These are phyloP conservation scores for Chrysocyon brachyurus DNA, from an alignment of 2,797 vertebrate species.

Conservation along the genomic window DNA sequence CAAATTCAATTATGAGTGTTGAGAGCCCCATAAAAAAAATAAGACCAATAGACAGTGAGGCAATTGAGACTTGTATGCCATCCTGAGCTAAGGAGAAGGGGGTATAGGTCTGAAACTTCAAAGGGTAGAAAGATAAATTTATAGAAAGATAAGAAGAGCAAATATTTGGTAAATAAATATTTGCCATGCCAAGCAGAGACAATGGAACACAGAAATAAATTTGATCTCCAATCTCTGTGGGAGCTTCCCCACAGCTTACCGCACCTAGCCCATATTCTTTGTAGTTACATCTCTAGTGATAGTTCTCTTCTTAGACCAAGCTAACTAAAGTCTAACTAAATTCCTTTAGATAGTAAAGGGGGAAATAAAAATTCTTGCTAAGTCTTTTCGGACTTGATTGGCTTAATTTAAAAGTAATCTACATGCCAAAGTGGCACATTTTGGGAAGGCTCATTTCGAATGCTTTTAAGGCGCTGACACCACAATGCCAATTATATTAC, in stretches of 20 bases:
- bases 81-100: background rate
- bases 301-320: background rate
- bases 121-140: background rate
- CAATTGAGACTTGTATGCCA: background rate
- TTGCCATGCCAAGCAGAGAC: background rate
- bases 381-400: background rate
- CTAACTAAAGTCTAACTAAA: background rate
- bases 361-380: background rate
- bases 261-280: background rate
- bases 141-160: background rate
- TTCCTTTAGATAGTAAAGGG: background rate
- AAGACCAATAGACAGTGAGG: background rate
- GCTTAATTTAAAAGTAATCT: background rate
- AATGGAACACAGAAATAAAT: background rate
- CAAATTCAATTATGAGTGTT: background rate
- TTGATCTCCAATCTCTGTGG: background rate
- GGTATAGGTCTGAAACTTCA: background rate
- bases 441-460: background rate
- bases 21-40: background rate
- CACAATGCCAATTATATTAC: background rate
- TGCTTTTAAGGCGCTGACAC: background rate
- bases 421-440: background rate
- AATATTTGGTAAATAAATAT: background rate
- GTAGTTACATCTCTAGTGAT: background rate
- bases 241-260: background rate